Base-by-base conservation (phyloP, 2,888 invertebrate species). In the Microplitis manilae region DNA sequence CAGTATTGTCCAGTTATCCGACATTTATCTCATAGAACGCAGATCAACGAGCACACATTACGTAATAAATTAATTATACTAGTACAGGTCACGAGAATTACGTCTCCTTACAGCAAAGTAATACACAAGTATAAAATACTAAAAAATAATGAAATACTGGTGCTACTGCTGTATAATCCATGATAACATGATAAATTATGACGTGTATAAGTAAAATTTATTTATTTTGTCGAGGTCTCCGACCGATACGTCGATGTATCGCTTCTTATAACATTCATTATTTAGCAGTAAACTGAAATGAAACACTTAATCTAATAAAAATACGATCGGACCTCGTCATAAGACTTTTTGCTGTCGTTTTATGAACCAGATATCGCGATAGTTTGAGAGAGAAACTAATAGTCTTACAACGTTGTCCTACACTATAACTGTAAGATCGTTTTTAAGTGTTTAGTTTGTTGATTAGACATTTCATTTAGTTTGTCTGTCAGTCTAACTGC, bases 1-100 rank as follows among this genome's bases (percentile, higher is more conserved):
- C 15, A 62, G 15, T 62, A n/a, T 62, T 62, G 20, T 62, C 62
- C 20, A 62, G 62, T 20, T 62, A 62, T 17, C 62, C 62, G 6
- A 62, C 20, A 62, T 62, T 62, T 62, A 62, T 62, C 62, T 62
- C 62, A 8, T 9, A n/a, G 7, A 62, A 20, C n/a, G 15, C 6
- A 17, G 62, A 62, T 62, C 15, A 62, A 62, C 15, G 4, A 62
- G 20, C 15, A 62, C 6, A 20, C n/a, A 62, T 50, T 50, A 50
- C 50, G 50, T 50, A 50, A 50, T 50, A 50, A 50, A 50, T 50
- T 50, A 50, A 50, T 50, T 50, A 50, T 2, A 50, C 13, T 8
- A 13, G 50, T 50, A 50, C 50, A 50, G 50, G 50, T 50, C 50
- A 50, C 50, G 50, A 13, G 50, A 50, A 50, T 50, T 50, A 50